Conservation (phyloP, 2,797 vertebrate genomes). For the Chlorospingus flavigularis region DNA sequence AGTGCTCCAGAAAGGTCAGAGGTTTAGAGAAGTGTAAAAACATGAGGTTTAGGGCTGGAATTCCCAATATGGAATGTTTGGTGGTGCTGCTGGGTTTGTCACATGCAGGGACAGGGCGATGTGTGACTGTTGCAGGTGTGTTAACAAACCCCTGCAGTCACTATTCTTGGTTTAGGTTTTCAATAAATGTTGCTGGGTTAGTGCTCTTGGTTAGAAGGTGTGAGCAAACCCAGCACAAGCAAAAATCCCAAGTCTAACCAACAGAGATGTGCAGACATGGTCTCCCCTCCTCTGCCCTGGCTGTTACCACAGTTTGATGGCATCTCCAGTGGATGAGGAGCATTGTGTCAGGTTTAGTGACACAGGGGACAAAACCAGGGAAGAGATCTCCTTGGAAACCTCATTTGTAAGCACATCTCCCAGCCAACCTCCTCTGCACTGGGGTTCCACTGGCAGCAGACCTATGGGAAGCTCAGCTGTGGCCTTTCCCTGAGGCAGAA, state of each 20-base stretch:
- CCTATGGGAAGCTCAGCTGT: neutral
- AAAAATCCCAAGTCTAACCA: neutral
- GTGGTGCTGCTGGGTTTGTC: neutral
- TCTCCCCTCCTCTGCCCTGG: neutral
- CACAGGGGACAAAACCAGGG: neutral
- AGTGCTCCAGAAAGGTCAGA: neutral
- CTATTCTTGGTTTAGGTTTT: neutral
- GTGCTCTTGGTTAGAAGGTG: neutral
- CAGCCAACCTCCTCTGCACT: rapidly evolving
- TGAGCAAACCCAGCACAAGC: neutral
- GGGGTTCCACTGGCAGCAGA: neutral
- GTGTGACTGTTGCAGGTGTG: neutral
- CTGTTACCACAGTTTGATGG: rapidly evolving
- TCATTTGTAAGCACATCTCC: neutral
- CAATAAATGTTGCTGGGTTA: neutral
- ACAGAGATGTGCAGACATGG: neutral
- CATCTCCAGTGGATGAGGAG: neutral
- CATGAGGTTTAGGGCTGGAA: neutral
- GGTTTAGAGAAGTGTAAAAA: neutral
- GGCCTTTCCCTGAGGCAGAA: neutral
- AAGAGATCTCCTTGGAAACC: neutral
- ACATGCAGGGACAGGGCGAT: neutral
- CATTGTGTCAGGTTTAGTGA: neutral
- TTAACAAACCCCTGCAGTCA: neutral
- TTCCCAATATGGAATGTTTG: neutral